Evolutionary conservation across 1,140 invertebrate species (phyloP).

Genomic region (Mylabris phalerata): DNA sequence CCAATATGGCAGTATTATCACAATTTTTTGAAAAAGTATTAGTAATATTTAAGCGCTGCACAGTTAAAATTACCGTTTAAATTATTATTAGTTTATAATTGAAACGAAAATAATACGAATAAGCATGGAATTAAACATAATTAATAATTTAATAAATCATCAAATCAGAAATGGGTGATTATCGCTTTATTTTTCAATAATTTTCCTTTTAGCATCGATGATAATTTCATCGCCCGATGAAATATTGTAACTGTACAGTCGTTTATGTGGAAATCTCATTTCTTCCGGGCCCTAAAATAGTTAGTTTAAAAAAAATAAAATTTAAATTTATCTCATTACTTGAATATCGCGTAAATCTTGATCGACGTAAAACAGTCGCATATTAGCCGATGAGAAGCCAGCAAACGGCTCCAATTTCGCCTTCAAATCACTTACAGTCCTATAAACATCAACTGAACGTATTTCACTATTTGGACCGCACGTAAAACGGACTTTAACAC

Average conservation of each 20-base stretch:
- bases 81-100: not conserved
- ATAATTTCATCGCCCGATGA: constrained; percentile 86
- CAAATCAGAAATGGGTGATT: not conserved
- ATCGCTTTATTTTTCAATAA: constrained; percentile 7
- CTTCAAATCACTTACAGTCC: constrained; percentile 73
- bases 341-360: constrained; percentile 57
- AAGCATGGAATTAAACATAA: not conserved
- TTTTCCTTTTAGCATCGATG: constrained; percentile 62
- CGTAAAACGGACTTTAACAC: constrained; percentile 75
- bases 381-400: constrained; percentile 70
- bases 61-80: not conserved
- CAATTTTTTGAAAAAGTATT: not conserved
- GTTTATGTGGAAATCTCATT: constrained; percentile 80
- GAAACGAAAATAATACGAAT: not conserved
- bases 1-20: not conserved
- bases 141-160: not conserved
- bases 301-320: not conserved
- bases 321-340: constrained; percentile 27
- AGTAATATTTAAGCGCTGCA: not conserved
- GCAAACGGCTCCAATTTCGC: constrained; percentile 69
- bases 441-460: constrained; percentile 67
- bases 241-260: constrained; percentile 87
- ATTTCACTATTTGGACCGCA: constrained; percentile 69
- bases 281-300: constrained; percentile 70
- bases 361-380: constrained; percentile 81